phyloP scores from a whole-genome alignment of 2,113 vertebrate genomes.

The Brachypteracias leptosomus region DNA sequence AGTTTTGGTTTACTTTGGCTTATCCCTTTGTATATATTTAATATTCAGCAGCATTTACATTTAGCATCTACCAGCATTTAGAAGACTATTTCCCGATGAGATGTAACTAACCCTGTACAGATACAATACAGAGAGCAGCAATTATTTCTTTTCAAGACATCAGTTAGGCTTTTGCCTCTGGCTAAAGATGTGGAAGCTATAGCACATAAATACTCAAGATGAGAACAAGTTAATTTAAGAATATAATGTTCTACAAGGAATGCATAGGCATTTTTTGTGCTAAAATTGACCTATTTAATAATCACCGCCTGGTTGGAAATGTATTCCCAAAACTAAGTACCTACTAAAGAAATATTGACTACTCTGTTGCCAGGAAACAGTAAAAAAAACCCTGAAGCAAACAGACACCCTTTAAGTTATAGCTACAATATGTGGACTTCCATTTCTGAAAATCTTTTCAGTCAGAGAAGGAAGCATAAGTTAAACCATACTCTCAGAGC shows the following conservation, averaged over 20 bases:
- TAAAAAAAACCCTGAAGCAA: conserved; percentile 19
- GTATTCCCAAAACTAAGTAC: background rate
- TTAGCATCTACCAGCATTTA: background rate
- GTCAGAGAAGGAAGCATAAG: background rate
- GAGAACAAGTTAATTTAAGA: background rate
- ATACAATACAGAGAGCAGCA: background rate
- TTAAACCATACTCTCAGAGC: background rate
- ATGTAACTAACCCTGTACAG: background rate
- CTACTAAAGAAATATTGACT: background rate
- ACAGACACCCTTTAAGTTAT: background rate
- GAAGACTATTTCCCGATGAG: background rate
- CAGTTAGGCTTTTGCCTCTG: background rate
- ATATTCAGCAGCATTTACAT: background rate
- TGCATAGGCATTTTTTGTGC: background rate
- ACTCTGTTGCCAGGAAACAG: conserved; percentile 3
- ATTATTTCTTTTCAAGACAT: background rate
- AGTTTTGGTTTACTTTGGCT: background rate
- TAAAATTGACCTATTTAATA: background rate
- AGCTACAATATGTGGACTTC: background rate
- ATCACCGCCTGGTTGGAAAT: background rate
- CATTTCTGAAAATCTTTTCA: background rate
- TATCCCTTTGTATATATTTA: background rate
- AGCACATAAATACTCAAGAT: background rate
- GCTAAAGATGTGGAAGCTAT: background rate
- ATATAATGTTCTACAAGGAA: background rate